A percentile compares a stretch with the other conserved stretches of the same genome.
Conservation (phyloP, 2,113 vertebrate genomes). For the Deroptyus accipitrinus region DNA sequence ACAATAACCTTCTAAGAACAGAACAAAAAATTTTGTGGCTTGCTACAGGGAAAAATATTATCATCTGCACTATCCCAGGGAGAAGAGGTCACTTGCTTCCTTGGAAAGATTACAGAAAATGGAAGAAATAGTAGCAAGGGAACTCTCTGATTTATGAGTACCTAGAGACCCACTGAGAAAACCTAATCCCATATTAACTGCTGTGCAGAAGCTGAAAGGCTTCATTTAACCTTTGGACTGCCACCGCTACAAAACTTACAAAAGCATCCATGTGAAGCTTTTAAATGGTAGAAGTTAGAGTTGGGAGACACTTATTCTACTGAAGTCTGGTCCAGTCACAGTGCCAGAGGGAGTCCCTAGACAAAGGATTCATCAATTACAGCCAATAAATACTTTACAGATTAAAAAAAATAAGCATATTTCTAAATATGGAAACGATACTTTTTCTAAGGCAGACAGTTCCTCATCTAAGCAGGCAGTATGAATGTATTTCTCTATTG, state of each 20-base stretch:
- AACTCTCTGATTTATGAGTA: background rate
- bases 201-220: constrained; percentile 2
- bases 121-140: background rate
- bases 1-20: background rate
- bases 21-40: background rate
- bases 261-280: background rate
- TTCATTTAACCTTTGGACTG: constrained; percentile 36
- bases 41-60: background rate
- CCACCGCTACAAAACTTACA: background rate
- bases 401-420: background rate
- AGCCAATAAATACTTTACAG: background rate
- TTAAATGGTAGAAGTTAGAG: background rate
- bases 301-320: background rate
- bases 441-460: background rate
- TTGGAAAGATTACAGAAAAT: constrained; percentile 5
- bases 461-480: background rate
- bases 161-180: background rate
- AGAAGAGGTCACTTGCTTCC: background rate
- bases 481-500: background rate
- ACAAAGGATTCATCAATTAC: background rate
- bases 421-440: background rate
- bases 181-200: background rate
- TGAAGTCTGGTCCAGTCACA: background rate
- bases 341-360: background rate
- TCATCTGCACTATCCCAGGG: background rate